Percentiles rank a stretch among this genome's conserved stretches.
These are phyloP conservation scores for Chrysolina oricalcia DNA, from an alignment of 2,888 invertebrate species.

Conservation along the genomic window DNA sequence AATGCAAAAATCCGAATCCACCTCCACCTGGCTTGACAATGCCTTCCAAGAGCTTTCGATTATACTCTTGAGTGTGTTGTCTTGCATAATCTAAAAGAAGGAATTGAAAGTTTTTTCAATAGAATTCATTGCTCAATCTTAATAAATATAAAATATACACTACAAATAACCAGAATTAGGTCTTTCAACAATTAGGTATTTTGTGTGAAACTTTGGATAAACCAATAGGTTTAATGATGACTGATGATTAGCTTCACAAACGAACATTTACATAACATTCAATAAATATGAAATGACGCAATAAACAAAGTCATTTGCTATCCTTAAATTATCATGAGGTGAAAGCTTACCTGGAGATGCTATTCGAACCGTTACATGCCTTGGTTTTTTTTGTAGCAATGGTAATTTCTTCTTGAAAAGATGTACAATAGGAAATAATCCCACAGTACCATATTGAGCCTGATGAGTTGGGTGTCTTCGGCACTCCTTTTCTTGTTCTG, in stretches of 20 bases:
- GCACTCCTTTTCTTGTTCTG: slow-evolving; percentile 52
- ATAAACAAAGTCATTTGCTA: too few species aligned
- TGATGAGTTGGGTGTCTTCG: slow-evolving; percentile 64
- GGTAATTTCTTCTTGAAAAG: slow-evolving; percentile 71
- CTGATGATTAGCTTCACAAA: too few species aligned
- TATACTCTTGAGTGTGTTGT: slow-evolving; percentile 59
- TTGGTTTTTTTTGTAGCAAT: slow-evolving; percentile 63
- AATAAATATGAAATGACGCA: too few species aligned
- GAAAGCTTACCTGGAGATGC: slow-evolving; percentile 48
- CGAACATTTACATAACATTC: too few species aligned
- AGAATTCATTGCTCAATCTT: background rate
- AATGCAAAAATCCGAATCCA: slow-evolving; percentile 20
- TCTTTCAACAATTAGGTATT: too few species aligned
- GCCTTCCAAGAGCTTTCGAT: slow-evolving; percentile 58
- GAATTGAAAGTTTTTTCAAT: slow-evolving; percentile 10
- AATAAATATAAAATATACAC: too few species aligned
- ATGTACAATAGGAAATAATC: slow-evolving; percentile 73
- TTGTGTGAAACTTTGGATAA: too few species aligned
- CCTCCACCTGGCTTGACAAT: slow-evolving; percentile 53
- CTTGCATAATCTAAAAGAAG: slow-evolving; percentile 54
- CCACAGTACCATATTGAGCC: slow-evolving; percentile 70
- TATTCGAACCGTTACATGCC: slow-evolving; percentile 63
- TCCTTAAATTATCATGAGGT: too few species aligned
- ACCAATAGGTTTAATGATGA: too few species aligned
- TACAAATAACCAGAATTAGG: too few species aligned